Evolutionary conservation across 2,888 invertebrate genomes (phyloP).

Genomic region (Drosophila ustulata): DNA sequence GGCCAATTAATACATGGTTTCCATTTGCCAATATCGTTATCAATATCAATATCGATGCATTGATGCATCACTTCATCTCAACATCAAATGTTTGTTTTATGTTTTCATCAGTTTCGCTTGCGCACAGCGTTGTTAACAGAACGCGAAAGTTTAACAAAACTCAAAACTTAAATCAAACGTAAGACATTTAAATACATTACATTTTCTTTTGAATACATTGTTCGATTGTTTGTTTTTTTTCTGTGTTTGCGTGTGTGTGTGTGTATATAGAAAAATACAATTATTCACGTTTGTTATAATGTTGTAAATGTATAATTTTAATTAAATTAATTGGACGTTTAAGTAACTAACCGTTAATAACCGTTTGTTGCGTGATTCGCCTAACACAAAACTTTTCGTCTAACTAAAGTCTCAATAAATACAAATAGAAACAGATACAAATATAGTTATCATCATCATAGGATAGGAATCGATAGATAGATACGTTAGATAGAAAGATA

Average conservation of each 20-base stretch:
- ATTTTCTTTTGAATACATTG: constrained; percentile 23
- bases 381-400: constrained; percentile 64
- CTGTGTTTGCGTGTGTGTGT: constrained; percentile 24
- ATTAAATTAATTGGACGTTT: constrained; percentile 84
- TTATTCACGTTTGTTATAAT: constrained; percentile 37
- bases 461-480: constrained; percentile 42
- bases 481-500: constrained; percentile 46
- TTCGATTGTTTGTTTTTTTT: constrained; percentile 8
- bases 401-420: constrained; percentile 78
- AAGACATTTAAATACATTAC: constrained; percentile 30
- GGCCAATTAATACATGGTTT: constrained; percentile 67
- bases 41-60: constrained; percentile 21
- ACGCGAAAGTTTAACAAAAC: constrained; percentile 65
- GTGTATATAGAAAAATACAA: constrained; percentile 60
- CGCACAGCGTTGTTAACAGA: constrained; percentile 77
- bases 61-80: constrained; percentile 25
- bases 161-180: constrained; percentile 47
- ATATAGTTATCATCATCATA: constrained; percentile 58
- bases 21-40: constrained; percentile 50
- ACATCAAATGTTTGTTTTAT: constrained; percentile 31
- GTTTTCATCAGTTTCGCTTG: constrained; percentile 56
- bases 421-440: constrained; percentile 73
- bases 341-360: constrained; percentile 84
- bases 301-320: constrained; percentile 53
- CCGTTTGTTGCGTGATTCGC: constrained; percentile 48